A percentile compares a stretch with the other conserved stretches of the same genome.
phyloP scores from a whole-genome alignment of 1,140 invertebrate genomes.

The Medauroidea extradentata region DNA sequence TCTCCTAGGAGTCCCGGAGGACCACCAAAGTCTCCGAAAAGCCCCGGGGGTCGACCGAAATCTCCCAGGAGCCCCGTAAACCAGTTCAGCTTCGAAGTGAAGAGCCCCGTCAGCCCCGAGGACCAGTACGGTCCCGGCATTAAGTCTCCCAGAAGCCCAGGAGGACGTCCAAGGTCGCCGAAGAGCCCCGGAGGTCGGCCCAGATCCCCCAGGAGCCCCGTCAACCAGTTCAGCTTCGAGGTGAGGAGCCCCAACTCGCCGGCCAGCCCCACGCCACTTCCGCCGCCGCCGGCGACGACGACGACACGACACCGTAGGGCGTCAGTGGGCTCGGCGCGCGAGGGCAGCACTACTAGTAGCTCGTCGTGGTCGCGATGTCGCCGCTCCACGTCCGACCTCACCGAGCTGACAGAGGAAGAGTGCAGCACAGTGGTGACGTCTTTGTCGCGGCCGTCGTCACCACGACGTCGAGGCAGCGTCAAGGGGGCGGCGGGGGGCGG shows the following conservation, averaged over 20 bases:
- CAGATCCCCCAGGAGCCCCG: not conserved
- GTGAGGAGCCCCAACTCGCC: not conserved
- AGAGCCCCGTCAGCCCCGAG: conserved; percentile 1
- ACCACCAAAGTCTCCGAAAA: not conserved
- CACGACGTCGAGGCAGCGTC: conserved; percentile 3
- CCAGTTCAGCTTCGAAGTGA: conserved; percentile 4
- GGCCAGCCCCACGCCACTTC: not conserved
- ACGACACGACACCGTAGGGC: not conserved
- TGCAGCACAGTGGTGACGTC: not conserved
- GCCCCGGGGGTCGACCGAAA: not conserved
- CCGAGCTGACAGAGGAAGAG: conserved; percentile 15
- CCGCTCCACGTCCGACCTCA: conserved; percentile 16
- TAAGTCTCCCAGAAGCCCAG: not conserved
- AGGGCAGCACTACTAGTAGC: not conserved
- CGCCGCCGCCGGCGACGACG: not conserved
- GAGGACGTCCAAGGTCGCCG: not conserved
- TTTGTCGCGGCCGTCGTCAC: conserved; percentile 4
- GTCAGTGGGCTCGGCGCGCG: not conserved
- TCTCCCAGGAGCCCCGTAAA: not conserved
- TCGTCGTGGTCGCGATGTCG: conserved; percentile 10
- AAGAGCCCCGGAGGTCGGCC: not conserved
- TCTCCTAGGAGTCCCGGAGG: not conserved
- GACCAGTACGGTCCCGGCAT: not conserved
- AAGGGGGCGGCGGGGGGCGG: conserved; percentile 22
- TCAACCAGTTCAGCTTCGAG: not conserved